Conservation (phyloP, 64 coral and sea anemone genomes). For the Astreopora myriophthalma region DNA sequence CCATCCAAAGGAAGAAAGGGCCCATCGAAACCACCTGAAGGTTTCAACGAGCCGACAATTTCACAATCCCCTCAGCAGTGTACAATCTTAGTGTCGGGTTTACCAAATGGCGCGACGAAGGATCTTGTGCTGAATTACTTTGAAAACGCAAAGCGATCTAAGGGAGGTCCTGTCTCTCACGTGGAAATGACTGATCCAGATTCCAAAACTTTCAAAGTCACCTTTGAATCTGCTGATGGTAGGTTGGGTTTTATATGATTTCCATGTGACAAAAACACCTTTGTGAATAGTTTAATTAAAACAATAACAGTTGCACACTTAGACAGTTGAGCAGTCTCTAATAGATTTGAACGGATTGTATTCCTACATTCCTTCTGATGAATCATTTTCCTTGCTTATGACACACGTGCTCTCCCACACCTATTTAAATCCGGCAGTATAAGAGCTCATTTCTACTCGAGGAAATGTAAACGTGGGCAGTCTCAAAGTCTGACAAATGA, state of each 20-base stretch:
- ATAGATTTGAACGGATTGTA: too few relatives aligned
- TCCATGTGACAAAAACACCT: neutral
- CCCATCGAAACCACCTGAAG: neutral
- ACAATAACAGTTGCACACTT: neutral
- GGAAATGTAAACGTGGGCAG: too few relatives aligned
- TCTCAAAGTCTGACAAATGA: too few relatives aligned
- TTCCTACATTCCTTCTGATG: too few relatives aligned
- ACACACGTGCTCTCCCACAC: too few relatives aligned
- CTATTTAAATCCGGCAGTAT: too few relatives aligned
- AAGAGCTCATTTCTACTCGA: too few relatives aligned
- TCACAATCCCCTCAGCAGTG: neutral
- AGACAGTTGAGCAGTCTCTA: too few relatives aligned
- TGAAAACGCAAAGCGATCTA: slow-evolving; percentile 42
- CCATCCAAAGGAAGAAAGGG: neutral
- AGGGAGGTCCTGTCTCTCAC: slow-evolving; percentile 23
- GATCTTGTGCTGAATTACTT: slow-evolving; percentile 46
- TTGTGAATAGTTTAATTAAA: neutral
- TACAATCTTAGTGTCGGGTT: neutral
- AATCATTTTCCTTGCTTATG: too few relatives aligned
- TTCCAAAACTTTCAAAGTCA: neutral
- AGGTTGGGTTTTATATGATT: neutral
- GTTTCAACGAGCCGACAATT: neutral
- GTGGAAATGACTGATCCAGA: neutral
- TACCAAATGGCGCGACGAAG: neutral
- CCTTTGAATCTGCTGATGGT: slow-evolving; percentile 14